Base-by-base conservation (phyloP, 2,888 invertebrate species). In the Abrostola triplasia region DNA sequence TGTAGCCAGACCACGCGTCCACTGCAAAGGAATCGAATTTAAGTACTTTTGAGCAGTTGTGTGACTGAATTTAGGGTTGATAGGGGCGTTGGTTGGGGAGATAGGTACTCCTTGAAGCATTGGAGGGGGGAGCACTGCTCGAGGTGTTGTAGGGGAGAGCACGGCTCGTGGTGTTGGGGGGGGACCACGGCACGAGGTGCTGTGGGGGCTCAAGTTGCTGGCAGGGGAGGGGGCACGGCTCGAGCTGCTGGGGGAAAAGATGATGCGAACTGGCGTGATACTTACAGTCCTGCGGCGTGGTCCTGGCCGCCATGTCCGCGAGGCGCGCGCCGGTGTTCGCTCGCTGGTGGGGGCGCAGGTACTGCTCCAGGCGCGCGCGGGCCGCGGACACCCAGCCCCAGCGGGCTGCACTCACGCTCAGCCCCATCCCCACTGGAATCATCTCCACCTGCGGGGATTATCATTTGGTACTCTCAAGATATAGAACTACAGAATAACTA, bases 1-100 rank as follows among this genome's bases (percentile, higher is more conserved):
- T 86, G 83, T 93, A 92, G 0, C 87, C 90, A 0, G 90, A 70
- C 93, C 93, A 93, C 36, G 89, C 88, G 67, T 73, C 88, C 80
- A 91, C 93, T 92, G 85, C 9, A 13, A 51, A 38, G 6, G 1
- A 50, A n/a, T 41, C 0, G 11, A 6, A 36, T 36, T 36, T 50
- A 36, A 36, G 9, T 11, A 49, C 12, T 24, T 24, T 24, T 24
- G 24, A 24, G 88, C 11, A 88, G 88, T 44, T 84, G 83, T 42
- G n/a, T n/a, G n/a, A n/a, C n/a, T n/a, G n/a, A n/a, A n/a, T n/a
- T n/a, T n/a, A n/a, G n/a, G n/a, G n/a, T n/a, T n/a, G n/a, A n/a
- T n/a, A n/a, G n/a, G n/a, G n/a, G n/a, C n/a, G n/a, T n/a, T n/a
- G n/a, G n/a, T n/a, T n/a, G n/a, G n/a, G n/a, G n/a, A n/a, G n/a